A percentile compares a stretch with the other conserved stretches of the same genome.
These are phyloP conservation scores for Drosophila meridiana DNA, from an alignment of 2,888 invertebrate species.

Conservation along the genomic window DNA sequence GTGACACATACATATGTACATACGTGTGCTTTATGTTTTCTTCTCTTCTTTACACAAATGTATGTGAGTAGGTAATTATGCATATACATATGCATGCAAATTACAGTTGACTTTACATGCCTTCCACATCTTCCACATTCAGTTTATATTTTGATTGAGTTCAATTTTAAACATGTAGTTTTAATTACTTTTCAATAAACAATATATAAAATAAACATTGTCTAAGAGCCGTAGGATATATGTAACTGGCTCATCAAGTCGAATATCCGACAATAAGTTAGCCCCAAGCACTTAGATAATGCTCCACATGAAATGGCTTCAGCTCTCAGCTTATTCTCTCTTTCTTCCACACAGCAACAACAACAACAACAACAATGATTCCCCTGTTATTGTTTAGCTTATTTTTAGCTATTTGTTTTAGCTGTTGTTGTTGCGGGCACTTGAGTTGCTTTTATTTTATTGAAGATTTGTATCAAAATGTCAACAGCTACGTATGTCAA, in stretches of 20 bases:
- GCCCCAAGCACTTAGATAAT: conserved; percentile 24
- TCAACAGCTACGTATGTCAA: conserved; percentile 72
- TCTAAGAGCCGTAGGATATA: no score
- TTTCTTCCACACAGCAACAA: not conserved
- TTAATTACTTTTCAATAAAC: no score
- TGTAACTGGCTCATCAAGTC: conserved; percentile 19
- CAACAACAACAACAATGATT: conserved; percentile 26
- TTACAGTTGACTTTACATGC: not conserved
- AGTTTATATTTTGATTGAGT: no score
- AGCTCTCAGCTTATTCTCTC: conserved; percentile 12
- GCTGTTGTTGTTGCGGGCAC: conserved; percentile 46
- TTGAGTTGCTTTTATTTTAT: conserved; percentile 75
- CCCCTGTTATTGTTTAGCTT: conserved; percentile 29
- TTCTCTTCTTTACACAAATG: not conserved
- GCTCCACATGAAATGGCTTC: conserved; percentile 40
- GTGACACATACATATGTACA: no score
- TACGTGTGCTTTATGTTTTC: not conserved
- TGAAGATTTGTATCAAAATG: conserved; percentile 80
- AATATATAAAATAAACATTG: no score
- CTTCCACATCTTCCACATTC: no score
- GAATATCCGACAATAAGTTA: conserved; percentile 20
- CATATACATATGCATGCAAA: not conserved
- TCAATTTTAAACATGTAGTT: no score
- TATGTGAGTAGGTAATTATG: not conserved
- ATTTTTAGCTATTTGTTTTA: conserved; percentile 31